A percentile compares a stretch with the other conserved stretches of the same genome.
Evolutionary conservation across 1,140 invertebrate genomes (phyloP).

Genomic region (Lepeophtheirus salmonis): DNA sequence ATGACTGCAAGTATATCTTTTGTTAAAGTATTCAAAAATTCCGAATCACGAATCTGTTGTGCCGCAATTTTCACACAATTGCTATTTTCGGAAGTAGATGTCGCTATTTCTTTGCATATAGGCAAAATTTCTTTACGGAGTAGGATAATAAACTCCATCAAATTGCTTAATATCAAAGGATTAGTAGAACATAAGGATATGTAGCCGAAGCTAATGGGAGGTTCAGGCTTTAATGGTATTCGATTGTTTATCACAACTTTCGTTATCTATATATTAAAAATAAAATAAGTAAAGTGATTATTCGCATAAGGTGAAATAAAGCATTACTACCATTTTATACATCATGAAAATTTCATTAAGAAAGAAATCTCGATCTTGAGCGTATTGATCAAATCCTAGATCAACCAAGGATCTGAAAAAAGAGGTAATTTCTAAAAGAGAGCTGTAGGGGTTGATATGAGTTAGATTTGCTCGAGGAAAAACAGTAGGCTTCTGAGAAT

Average conservation of each 20-base stretch:
- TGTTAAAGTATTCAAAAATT: background rate
- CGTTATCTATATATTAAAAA: background rate
- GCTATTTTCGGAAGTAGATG: background rate
- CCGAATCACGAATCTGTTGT: background rate
- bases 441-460: background rate
- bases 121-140: background rate
- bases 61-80: background rate
- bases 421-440: background rate
- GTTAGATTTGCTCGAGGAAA: background rate
- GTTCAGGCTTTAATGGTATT: background rate
- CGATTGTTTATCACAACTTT: background rate
- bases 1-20: background rate
- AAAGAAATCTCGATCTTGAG: background rate
- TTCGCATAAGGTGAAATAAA: background rate
- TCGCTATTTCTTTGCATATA: background rate
- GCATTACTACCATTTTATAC: background rate
- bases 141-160: background rate
- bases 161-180: background rate
- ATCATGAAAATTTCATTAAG: background rate
- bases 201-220: background rate
- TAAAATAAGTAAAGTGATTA: background rate
- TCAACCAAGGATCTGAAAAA: background rate
- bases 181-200: background rate
- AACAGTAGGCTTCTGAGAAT: background rate
- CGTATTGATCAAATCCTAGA: background rate